Evolutionary conservation across 2,888 invertebrate species (phyloP).

Genomic region (Capitulum mitella): DNA sequence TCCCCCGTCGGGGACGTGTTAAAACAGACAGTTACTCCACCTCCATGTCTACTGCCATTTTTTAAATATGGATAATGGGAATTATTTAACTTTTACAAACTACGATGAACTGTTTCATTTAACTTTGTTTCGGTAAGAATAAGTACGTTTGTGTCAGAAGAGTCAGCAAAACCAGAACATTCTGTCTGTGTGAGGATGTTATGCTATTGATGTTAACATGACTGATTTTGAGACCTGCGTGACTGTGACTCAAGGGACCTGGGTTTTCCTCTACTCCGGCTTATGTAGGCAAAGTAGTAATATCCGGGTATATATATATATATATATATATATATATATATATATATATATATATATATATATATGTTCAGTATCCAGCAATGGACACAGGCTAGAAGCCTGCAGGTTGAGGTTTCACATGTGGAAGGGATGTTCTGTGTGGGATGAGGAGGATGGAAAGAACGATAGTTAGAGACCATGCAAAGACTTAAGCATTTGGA

Average conservation of each 20-base stretch:
- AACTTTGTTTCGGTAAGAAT: background rate
- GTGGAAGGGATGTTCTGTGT: background rate
- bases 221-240: background rate
- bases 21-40: background rate
- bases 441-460: background rate
- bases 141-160: background rate
- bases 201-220: background rate
- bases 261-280: background rate
- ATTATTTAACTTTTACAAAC: background rate
- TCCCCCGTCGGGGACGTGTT: too few relatives aligned
- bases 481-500: background rate
- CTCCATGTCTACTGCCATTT: background rate
- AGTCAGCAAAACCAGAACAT: background rate
- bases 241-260: background rate
- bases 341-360: too few relatives aligned
- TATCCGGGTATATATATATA: too few relatives aligned
- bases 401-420: background rate
- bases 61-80: background rate
- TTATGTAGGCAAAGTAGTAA: background rate
- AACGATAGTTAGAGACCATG: background rate
- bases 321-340: too few relatives aligned
- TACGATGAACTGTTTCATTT: background rate
- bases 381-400: background rate
- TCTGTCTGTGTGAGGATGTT: background rate
- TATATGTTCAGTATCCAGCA: background rate